Evolutionary conservation across 2,888 invertebrate species (phyloP), one percentile per base, ranked within the genome.

Genomic region (Gortyna flavago): DNA sequence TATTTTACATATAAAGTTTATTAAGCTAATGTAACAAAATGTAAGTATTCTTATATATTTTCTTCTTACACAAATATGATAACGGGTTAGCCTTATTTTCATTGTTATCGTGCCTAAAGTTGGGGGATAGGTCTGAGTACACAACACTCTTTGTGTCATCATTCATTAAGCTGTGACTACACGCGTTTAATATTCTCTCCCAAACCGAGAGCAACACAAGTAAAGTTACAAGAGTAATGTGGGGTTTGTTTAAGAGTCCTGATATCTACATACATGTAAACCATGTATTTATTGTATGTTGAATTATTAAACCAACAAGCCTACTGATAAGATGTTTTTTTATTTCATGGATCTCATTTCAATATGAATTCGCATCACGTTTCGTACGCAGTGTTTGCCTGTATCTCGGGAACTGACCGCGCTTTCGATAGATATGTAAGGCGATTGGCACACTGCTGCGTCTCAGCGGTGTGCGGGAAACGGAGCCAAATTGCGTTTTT

Each of bases 361-460:
- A 77, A 83, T 89, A 85, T 80, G 78, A 87, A 88, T 89, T 89
- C 89, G 74, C 68, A 81, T 87, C 90, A 89, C 88, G 88, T 84
- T 81, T 77, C 67, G 73, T 81, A 80, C 85, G 84, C 87, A 85
- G 82, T 82, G 82, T 86, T 88, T 86, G 79, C 85, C 75, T 80
- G 78, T 82, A 79, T 83, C 81, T 75, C 74, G 66, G 54, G 77
- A 79, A 72, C 70, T 70, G 80, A 76, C 66, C 57, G 77, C 77
- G 77, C 71, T 79, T 89, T 83, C 48, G 61, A 80, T 83, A 77
- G 48, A 77, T 81, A 61, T 71, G n/a, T 62, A n/a, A n/a, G n/a
- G n/a, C n/a, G n/a, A n/a, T n/a, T n/a, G n/a, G n/a, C n/a, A n/a
- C n/a, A n/a, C n/a, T n/a, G n/a, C n/a, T n/a, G n/a, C n/a, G n/a